A percentile compares a stretch with the other conserved stretches of the same genome.
These are phyloP conservation scores for Drosophila maculinotata DNA, from an alignment of 2,888 invertebrate genomes.

Conservation along the genomic window DNA sequence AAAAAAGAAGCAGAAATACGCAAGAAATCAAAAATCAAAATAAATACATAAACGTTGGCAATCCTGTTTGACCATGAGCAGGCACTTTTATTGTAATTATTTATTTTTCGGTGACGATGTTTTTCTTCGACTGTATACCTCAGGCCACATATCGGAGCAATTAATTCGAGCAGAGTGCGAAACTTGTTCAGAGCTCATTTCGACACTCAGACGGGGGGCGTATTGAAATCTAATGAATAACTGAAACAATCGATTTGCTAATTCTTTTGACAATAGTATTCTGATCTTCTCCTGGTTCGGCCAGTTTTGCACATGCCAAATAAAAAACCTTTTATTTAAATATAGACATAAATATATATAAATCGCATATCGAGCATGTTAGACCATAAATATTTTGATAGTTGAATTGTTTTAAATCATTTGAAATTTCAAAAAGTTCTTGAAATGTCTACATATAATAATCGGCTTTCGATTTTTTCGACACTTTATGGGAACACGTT, in stretches of 20 bases:
- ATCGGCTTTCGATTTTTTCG: conserved; percentile 2
- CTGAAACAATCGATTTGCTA: conserved; percentile 36
- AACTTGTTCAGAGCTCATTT: conserved; percentile 42
- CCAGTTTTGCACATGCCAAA: conserved; percentile 21
- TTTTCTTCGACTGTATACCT: conserved; percentile 17
- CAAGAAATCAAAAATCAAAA: conserved; percentile 21
- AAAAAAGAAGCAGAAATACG: conserved; percentile 4
- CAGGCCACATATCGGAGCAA: conserved; percentile 36
- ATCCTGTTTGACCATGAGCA: conserved; percentile 69
- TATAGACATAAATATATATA: not conserved
- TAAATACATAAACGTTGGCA: conserved; percentile 42
- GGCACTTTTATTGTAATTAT: conserved; percentile 68
- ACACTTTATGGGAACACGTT: conserved; percentile 13
- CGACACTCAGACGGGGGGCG: not conserved
- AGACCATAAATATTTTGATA: conserved; percentile 6
- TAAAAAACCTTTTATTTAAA: not conserved
- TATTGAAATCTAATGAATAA: conserved; percentile 24
- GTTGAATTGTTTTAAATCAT: too few relatives aligned
- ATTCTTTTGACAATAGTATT: conserved; percentile 30
- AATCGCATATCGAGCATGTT: conserved; percentile 18
- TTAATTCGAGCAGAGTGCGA: conserved; percentile 51
- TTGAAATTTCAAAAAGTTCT: not conserved
- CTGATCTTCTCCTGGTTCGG: conserved; percentile 20
- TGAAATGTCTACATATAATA: not conserved
- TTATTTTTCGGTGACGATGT: conserved; percentile 24